Evolutionary conservation across 2,113 vertebrate genomes (phyloP).

Genomic region (Cynoglossus semilaevis): DNA sequence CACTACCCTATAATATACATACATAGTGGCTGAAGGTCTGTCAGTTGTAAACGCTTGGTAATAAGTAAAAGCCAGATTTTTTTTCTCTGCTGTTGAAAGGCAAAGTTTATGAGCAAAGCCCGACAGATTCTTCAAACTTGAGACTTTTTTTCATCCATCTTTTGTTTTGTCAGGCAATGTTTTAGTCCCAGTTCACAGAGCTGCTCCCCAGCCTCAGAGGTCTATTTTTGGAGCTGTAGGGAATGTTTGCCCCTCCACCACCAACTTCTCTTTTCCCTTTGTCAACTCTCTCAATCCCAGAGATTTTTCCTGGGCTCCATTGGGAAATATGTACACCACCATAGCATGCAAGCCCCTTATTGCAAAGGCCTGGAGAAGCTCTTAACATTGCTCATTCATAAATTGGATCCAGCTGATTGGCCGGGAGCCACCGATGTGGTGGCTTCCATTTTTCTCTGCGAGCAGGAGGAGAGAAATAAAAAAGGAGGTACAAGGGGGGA

Average conservation of each 20-base stretch:
- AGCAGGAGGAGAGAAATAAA: slow-evolving; percentile 3
- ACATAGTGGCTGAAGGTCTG: not conserved
- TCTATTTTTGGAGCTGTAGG: slow-evolving; percentile 66
- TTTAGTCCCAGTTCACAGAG: slow-evolving; percentile 26
- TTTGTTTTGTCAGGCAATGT: slow-evolving; percentile 39
- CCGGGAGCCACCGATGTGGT: slow-evolving; percentile 53
- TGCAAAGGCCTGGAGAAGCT: slow-evolving; percentile 55
- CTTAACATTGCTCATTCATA: slow-evolving; percentile 55
- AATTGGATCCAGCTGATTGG: slow-evolving; percentile 77
- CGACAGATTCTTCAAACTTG: slow-evolving; percentile 1
- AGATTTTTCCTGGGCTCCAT: slow-evolving; percentile 49
- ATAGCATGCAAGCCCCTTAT: slow-evolving; percentile 65
- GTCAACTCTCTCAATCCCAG: slow-evolving; percentile 16
- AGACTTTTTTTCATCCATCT: not conserved
- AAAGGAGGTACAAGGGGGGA: not conserved
- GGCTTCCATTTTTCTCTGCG: slow-evolving; percentile 19
- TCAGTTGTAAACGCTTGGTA: not conserved
- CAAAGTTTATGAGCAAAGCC: slow-evolving; percentile 14
- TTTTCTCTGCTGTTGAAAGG: slow-evolving; percentile 2
- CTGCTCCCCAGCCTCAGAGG: slow-evolving; percentile 25
- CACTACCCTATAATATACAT: no score
- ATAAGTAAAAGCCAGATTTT: not conserved
- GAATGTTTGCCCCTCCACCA: slow-evolving; percentile 44
- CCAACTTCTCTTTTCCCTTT: not conserved
- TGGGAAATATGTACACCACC: slow-evolving; percentile 52